Conservation (phyloP, 2,888 invertebrate genomes). For the Exephanes ischioxanthus region DNA sequence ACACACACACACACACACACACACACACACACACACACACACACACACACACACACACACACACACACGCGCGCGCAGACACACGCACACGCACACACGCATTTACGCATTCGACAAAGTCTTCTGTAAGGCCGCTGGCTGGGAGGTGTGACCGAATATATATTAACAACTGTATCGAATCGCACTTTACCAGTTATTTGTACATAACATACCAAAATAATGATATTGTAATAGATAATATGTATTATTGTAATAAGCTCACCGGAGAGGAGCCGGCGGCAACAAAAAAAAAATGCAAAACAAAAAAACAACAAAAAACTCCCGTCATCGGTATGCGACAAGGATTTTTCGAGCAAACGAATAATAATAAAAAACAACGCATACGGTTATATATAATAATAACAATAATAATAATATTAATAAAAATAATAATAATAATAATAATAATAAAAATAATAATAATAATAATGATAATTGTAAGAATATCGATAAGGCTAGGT, state of each 20-base stretch:
- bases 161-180: conserved; percentile 59
- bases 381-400: conserved; percentile 54
- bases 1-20: conserved; percentile 55
- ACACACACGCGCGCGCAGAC: conserved; percentile 16
- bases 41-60: too few relatives aligned
- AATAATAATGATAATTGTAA: conserved; percentile 18
- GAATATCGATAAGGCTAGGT: conserved; percentile 58
- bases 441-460: conserved; percentile 34
- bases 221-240: conserved; percentile 79
- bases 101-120: conserved; percentile 74
- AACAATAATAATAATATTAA: conserved; percentile 35
- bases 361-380: conserved; percentile 37
- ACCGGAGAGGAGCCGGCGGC: conserved; percentile 71
- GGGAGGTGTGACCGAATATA: conserved; percentile 72
- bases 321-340: conserved; percentile 57
- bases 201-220: conserved; percentile 81
- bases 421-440: conserved; percentile 39
- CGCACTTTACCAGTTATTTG: conserved; percentile 72
- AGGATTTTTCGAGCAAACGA: conserved; percentile 50
- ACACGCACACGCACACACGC: conserved; percentile 71
- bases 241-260: conserved; percentile 76
- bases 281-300: conserved; percentile 1
- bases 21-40: conserved; percentile 71
- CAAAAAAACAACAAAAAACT: conserved; percentile 31
- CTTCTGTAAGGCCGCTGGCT: conserved; percentile 78